phyloP scores from a whole-genome alignment of 2,113 vertebrate genomes.

The Oryzias woworae region DNA sequence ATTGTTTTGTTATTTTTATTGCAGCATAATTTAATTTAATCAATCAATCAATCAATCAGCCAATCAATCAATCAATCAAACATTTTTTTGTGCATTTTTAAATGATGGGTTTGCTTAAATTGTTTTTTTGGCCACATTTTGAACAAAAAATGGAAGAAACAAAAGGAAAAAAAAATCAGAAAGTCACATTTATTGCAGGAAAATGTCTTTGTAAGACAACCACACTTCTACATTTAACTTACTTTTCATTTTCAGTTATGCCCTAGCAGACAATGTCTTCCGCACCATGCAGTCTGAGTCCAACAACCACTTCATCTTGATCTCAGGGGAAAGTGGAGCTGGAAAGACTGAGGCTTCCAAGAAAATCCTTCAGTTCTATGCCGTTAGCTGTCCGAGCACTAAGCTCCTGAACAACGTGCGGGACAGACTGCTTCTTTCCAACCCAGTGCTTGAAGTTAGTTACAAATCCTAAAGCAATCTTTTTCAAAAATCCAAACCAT shows the following conservation, averaged over 20 bases:
- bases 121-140: too few relatives aligned
- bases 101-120: too few relatives aligned
- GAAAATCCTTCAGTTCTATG: conserved; percentile 95
- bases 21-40: too few relatives aligned
- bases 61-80: too few relatives aligned
- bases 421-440: conserved; percentile 90
- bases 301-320: conserved; percentile 96
- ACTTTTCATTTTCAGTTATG: conserved; percentile 79
- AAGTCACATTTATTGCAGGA: too few relatives aligned
- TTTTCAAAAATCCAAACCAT: neutral
- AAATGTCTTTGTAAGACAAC: neutral
- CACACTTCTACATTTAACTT: neutral
- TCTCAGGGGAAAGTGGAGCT: conserved; percentile 95
- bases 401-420: conserved; percentile 86
- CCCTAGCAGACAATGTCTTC: conserved; percentile 95
- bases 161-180: too few relatives aligned
- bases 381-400: conserved; percentile 89
- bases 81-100: too few relatives aligned
- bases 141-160: too few relatives aligned
- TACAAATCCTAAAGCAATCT: neutral
- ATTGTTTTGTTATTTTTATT: too few relatives aligned
- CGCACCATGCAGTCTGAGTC: conserved; percentile 90
- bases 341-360: conserved; percentile 97
- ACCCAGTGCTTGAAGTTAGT: conserved; percentile 92
- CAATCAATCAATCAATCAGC: too few relatives aligned